Base-by-base conservation (phyloP, 1,140 invertebrate species). In the Pectinophora gossypiella region DNA sequence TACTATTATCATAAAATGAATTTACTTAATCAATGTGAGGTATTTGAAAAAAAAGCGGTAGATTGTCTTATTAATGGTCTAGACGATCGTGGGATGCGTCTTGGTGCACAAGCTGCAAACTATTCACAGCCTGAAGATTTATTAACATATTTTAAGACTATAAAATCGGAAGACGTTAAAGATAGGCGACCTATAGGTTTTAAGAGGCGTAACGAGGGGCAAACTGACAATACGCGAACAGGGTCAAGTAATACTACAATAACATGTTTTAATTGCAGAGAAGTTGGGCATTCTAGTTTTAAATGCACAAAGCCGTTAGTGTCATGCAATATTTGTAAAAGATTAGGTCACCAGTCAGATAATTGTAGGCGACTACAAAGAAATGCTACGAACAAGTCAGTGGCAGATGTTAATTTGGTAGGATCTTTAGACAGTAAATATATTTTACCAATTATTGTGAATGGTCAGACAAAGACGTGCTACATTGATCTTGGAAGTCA, bases 1-100 rank as follows among this genome's bases (percentile, higher is more conserved):
- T 48, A 48, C 21, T 48, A 38, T 38, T 48, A 36, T 15, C 32
- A 36, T 15, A 48, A 48, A 48, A 48, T 38, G 19, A 48, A 48
- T 15, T 19, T 48, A 12, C 19, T 48, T 36, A 36, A 48, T 38
- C 27, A 32, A 6, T 48, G 47, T 48, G 9, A 48, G 6, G 38
- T 48, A 16, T 19, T 1, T n/a, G 47, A 32, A 10, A 38, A 48
- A 13, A 36, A 20, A 10, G 47, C 47, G 15, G 22, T 47, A 13
- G 22, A 47, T 13, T 47, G 45, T 16, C 3, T 47, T 5, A 13
- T 47, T 6, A 3, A 48, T 38, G 47, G 47, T 2, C 19, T 48
- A 48, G 47, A 36, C n/a, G 47, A 48, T 13, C 36, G 20, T 6
- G 47, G 47, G 1, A 12, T 48, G 32, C 7, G 47, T 3, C 38